Percentiles rank a stretch among this genome's conserved stretches.
phyloP scores from a whole-genome alignment of 2,113 vertebrate species.

The Cyphomyrus plagiostoma region DNA sequence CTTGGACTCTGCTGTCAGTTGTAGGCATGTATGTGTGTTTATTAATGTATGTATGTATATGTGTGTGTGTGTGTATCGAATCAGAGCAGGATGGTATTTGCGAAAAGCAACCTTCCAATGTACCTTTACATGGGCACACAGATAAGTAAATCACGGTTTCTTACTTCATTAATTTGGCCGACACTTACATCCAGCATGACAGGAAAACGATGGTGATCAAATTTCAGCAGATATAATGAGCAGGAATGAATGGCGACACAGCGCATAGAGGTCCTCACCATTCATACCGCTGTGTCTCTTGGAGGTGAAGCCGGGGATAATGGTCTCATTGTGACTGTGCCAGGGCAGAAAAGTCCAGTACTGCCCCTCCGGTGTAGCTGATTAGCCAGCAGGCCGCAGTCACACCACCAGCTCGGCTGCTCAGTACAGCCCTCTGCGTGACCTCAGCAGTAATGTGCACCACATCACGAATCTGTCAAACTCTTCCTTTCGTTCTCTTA shows the following conservation, averaged over 20 bases:
- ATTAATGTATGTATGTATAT: too few species aligned
- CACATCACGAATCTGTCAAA: constrained; percentile 10
- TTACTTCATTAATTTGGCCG: neutral
- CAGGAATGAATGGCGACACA: neutral
- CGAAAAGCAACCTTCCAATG: neutral
- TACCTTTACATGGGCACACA: neutral
- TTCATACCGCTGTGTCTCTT: neutral
- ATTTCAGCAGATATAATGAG: neutral
- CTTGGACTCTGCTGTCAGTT: too few species aligned
- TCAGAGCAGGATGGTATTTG: neutral
- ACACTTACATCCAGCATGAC: neutral
- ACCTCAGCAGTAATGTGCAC: neutral
- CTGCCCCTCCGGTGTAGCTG: neutral
- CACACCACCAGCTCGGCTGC: neutral
- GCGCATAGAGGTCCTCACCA: too few species aligned
- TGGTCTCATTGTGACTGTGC: constrained; percentile 18
- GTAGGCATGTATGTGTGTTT: too few species aligned
- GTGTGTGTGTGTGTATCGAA: neutral
- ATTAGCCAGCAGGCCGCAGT: constrained; percentile 12
- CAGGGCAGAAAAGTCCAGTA: neutral
- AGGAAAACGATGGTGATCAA: neutral
- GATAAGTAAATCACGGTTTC: neutral
- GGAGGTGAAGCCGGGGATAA: neutral
- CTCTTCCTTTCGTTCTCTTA: constrained; percentile 1
- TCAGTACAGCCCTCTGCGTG: neutral